A percentile compares a stretch with the other conserved stretches of the same genome.
Conservation (phyloP, 92 coral and sea anemone species). For the Porites cylindrica region DNA sequence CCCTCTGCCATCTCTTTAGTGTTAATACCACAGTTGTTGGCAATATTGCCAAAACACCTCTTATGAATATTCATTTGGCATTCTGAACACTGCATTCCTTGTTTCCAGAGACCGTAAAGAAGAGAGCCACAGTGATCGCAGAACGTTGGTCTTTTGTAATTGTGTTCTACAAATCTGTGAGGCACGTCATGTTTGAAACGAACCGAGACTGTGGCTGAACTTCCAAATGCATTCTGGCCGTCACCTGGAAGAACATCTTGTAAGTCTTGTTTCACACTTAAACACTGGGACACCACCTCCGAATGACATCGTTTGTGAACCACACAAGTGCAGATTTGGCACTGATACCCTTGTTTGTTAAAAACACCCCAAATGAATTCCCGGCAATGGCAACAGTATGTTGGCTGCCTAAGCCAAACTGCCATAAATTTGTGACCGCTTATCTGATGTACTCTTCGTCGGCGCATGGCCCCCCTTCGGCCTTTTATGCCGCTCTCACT, state of each 20-base stretch:
- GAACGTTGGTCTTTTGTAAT: conserved; percentile 92
- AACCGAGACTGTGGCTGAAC: conserved; percentile 53
- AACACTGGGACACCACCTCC: conserved; percentile 90
- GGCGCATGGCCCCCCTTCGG: conserved; percentile 89
- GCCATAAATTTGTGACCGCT: conserved; percentile 99
- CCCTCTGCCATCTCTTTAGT: conserved; percentile 90
- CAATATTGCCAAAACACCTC: conserved; percentile 87
- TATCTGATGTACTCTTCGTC: conserved; percentile 92
- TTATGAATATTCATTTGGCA: conserved; percentile 93
- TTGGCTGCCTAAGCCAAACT: conserved; percentile 93
- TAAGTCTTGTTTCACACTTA: conserved; percentile 80
- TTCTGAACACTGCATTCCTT: conserved; percentile 96
- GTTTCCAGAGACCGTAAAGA: conserved; percentile 86
- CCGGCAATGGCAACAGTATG: conserved; percentile 98
- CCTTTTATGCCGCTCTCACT: conserved; percentile 93
- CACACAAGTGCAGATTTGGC: conserved; percentile 98
- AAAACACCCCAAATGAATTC: conserved; percentile 99
- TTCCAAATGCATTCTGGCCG: conserved; percentile 10
- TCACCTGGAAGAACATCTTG: background rate
- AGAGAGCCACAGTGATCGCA: conserved; percentile 99
- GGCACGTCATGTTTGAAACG: conserved; percentile 88
- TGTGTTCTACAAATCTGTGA: conserved; percentile 85
- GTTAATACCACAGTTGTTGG: conserved; percentile 94
- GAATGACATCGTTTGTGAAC: conserved; percentile 97
- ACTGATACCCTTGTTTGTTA: conserved; percentile 98